Base-by-base conservation (phyloP, 2,888 invertebrate species). In the Uropetala carovei region DNA sequence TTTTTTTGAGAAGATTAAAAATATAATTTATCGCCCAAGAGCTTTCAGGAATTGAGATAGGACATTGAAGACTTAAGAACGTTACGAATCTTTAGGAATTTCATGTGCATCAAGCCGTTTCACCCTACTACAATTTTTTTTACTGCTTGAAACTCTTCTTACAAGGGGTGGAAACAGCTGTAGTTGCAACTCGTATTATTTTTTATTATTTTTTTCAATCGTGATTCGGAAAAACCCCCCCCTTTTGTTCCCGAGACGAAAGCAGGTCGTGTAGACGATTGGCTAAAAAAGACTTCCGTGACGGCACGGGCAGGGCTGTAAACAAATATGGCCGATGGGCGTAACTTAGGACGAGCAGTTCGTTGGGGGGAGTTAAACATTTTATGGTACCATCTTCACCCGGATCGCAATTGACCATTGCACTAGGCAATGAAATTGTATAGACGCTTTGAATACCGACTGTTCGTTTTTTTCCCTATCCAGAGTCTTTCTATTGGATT, bases 251-350 rank as follows among this genome's bases (percentile, higher is more conserved):
- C 64, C 43, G 18, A 64, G 43, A 64, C 64, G 43, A 89, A 89
- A 89, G 30, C 43, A 89, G 89, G 89, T 89, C 89, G 64, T 89
- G 89, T 89, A 64, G 89, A 64, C 43, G 60, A 89, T 89, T 89
- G 64, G 64, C 64, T 89, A 89, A 27, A 43, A 68, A 8, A 64
- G 10, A 43, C 64, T 27, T 86, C 16, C n/a, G 64, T 43, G 43
- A 43, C 30, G 89, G n/a, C 14, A 58, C 27, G 64, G 18, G 8
- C 30, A 59, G 60, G 43, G 89, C 56, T 27, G 64, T 89, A 89
- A 89, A 89, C 89, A 89, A 89, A 89, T 56, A 43, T 60, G 64
- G 83, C 83, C n/a, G n/a, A 57, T n/a, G 57, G n/a, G 64, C 30
- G 89, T 64, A 89, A 60, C 43, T 75, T 64, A 43, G 60, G 60